These are phyloP conservation scores for Gastracanthus pulcherrimus DNA, from an alignment of 2,888 invertebrate genomes.

Conservation along the genomic window DNA sequence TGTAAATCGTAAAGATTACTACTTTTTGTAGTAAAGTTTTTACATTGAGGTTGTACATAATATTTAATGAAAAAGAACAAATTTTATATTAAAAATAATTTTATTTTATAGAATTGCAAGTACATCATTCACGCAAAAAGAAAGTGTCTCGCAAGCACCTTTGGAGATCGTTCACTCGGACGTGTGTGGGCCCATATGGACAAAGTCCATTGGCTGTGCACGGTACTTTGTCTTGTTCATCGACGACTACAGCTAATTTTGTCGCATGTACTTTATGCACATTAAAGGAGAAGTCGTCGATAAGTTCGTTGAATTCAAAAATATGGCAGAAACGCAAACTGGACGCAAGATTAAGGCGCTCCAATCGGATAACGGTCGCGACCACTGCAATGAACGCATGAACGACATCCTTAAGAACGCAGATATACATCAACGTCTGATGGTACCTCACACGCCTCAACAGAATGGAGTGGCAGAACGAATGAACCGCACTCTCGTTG, in stretches of 20 bases:
- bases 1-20: no score
- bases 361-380: conserved; percentile 62
- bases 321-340: background rate
- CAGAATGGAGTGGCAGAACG: conserved; percentile 58
- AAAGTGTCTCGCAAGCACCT: background rate
- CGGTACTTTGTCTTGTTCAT: background rate
- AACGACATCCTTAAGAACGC: conserved; percentile 55
- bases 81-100: no score
- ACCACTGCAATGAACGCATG: conserved; percentile 58
- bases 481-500: no score
- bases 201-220: background rate
- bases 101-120: no score
- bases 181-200: background rate
- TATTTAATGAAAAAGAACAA: no score
- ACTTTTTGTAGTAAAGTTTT: no score
- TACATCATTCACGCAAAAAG: no score
- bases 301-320: background rate
- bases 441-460: conserved; percentile 64
- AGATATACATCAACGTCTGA: conserved; percentile 63
- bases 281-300: background rate
- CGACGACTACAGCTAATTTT: background rate
- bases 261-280: background rate
- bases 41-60: no score
- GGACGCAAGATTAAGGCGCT: conserved; percentile 51
- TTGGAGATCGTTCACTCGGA: background rate